Base-by-base conservation (phyloP, 2,888 invertebrate species). In the Megamerina dolium region DNA sequence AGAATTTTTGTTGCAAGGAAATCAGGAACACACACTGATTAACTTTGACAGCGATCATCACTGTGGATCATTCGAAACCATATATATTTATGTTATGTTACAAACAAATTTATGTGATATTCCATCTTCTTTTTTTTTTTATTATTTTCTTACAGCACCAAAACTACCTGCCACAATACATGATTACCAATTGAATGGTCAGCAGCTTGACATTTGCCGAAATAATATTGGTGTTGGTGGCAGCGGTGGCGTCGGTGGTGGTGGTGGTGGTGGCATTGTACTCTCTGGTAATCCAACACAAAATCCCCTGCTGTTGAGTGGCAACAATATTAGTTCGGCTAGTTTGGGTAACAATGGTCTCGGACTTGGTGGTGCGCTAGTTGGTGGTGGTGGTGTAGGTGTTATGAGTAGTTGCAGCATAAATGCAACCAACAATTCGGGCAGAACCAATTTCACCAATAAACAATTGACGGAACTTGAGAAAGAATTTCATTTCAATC, bases 401-500 rank as follows among this genome's bases (percentile, higher is more conserved):
- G 42, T 55, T 32, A 52, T 71, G 53, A 57, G 59, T 73, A 63
- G 54, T 49, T 64, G 65, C 47, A 56, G 55, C 26, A 44, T 54
- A 31, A 48, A 49, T 12, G 51, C 70, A 56, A 60, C 64, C 68
- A 89, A 88, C 75, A 87, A 86, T 74, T 89, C 91, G 12, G 95
- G 95, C 26, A 79, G 99, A 41, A 99, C 99, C 29, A 99, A 99
- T 75, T 99, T 99, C 77, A 96, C 96, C 55, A 99, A 97, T 74
- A 97, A 97, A 73, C 99, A 99, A 72, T 81, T 99, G 52, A 99
- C 97, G 3, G 99, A 99, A 73, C 78, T 99, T 54, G 99, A 99
- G 72, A 99, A 99, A 69, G 97, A 99, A 73, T 99, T 97, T 75
- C 97, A 97, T 73, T 97, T 95, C 75, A 96, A 96, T 77, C 96